These are phyloP conservation scores for Dromiciops gliroides DNA, from an alignment of 2,113 vertebrate genomes.

Conservation along the genomic window DNA sequence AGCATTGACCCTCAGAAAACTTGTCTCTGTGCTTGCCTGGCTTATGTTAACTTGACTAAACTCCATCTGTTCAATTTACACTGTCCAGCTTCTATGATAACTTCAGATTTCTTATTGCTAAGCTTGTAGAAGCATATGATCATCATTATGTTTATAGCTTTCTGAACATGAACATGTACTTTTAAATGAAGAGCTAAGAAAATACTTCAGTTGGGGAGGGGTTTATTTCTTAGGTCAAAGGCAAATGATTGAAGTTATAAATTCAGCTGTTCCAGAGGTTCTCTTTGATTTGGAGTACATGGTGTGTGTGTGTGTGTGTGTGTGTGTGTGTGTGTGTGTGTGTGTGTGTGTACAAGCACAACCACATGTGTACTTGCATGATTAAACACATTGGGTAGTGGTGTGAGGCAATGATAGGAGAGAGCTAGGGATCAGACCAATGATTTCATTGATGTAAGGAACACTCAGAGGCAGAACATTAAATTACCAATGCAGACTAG, in stretches of 20 bases:
- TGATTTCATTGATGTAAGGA: background rate
- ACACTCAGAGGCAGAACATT: background rate
- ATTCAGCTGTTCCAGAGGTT: background rate
- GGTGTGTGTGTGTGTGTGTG: background rate
- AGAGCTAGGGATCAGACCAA: background rate
- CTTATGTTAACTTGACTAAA: conserved; percentile 41
- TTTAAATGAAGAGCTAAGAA: background rate
- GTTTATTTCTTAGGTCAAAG: background rate
- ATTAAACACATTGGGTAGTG: background rate
- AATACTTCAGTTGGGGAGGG: background rate
- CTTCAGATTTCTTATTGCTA: background rate
- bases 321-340: too few species aligned
- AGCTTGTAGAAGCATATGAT: background rate
- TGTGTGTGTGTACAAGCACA: too few species aligned
- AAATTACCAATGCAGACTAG: background rate
- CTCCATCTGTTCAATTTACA: conserved; percentile 40
- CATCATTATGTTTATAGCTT: background rate
- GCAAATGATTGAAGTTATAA: background rate
- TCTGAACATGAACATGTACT: background rate
- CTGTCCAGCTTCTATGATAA: conserved; percentile 43
- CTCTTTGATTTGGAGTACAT: background rate
- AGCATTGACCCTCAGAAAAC: conserved; percentile 62
- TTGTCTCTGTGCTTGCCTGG: conserved; percentile 19
- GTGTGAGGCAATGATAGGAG: background rate
- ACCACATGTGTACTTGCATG: background rate